A percentile compares a stretch with the other conserved stretches of the same genome.
phyloP scores from a whole-genome alignment of 37 sponge, comb jelly and placozoan genomes.

The Ephydatia muelleri region DNA sequence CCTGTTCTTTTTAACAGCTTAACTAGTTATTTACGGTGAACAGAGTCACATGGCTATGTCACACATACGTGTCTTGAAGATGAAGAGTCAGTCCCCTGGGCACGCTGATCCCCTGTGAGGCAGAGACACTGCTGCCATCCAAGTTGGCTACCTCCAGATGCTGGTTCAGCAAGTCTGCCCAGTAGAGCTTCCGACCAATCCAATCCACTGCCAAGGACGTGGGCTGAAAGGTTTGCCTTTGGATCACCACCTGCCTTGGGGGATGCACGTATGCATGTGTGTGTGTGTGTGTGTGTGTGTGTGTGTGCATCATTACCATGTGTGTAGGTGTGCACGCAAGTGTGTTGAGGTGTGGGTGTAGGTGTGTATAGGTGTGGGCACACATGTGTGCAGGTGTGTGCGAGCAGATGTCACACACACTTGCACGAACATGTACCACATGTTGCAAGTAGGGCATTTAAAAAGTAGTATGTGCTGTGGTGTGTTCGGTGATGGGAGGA shows the following conservation, averaged over 20 bases:
- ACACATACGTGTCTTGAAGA: neutral
- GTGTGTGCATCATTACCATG: neutral
- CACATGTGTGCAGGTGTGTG: too few species aligned
- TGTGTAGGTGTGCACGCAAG: neutral
- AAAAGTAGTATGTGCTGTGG: too few species aligned
- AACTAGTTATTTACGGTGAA: too few species aligned
- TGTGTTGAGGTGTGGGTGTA: neutral
- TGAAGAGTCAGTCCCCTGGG: neutral
- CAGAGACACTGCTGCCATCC: conserved; percentile 43
- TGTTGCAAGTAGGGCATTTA: too few species aligned
- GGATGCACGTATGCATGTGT: too few species aligned
- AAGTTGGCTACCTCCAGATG: conserved; percentile 59
- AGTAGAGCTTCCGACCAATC: conserved; percentile 77
- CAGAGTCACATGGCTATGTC: too few species aligned
- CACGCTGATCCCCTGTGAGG: neutral
- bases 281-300: neutral
- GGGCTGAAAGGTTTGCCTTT: conserved; percentile 8
- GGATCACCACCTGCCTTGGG: conserved; percentile 9
- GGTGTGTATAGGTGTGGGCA: neutral
- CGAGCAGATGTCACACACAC: too few species aligned
- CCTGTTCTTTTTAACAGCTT: too few species aligned
- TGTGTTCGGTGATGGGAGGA: too few species aligned
- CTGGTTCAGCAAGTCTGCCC: conserved; percentile 49
- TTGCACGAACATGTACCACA: too few species aligned
- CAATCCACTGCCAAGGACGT: conserved; percentile 74